Base-by-base conservation (phyloP, 2,888 invertebrate species). In the Smittia aterrima region DNA sequence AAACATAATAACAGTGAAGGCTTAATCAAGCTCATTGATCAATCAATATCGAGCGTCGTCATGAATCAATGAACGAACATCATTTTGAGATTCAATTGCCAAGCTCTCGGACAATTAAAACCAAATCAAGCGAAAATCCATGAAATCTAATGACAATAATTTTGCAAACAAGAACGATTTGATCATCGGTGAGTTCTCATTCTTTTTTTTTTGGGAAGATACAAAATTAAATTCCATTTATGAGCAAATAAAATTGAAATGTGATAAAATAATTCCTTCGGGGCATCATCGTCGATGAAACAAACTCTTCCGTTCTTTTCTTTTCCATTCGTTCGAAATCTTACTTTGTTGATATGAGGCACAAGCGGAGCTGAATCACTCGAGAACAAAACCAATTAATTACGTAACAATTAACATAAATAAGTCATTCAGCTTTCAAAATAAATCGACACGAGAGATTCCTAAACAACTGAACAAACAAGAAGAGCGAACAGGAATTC, bases 341-440 rank as follows among this genome's bases (percentile, higher is more conserved):
- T n/a, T 2, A 47, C 2, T 47, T 11, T 47, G 47, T 47, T n/a
- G n/a, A n/a, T n/a, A n/a, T 47, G 4, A 11, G 3, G 3, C 47
- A 3, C 11, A 13, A 47, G 11, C n/a, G 47, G 47, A 7, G 22
- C 18, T 58, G 58, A 58, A 18, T 58, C 58, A 58, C 22, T 2
- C 18, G 58, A 6, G 18, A 58, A 47, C 16, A 6, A 58, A 58
- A 13, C 22, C 25, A 47, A 67, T 70, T 70, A 70, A 70, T 70
- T 70, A 70, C 25, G 24, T 24, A 53, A 70, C 70, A 70, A 70
- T 70, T 70, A 70, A 70, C 70, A 70, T 70, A 70, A 70, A 70
- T 70, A 70, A 70, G 70, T 70, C 70, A 70, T 70, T 70, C 22
- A 18, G 41, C 25, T 54, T 47, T 47, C 53, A 70, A 70, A 70